Evolutionary conservation across 1,140 invertebrate genomes (phyloP).

Genomic region (Apis dorsata): DNA sequence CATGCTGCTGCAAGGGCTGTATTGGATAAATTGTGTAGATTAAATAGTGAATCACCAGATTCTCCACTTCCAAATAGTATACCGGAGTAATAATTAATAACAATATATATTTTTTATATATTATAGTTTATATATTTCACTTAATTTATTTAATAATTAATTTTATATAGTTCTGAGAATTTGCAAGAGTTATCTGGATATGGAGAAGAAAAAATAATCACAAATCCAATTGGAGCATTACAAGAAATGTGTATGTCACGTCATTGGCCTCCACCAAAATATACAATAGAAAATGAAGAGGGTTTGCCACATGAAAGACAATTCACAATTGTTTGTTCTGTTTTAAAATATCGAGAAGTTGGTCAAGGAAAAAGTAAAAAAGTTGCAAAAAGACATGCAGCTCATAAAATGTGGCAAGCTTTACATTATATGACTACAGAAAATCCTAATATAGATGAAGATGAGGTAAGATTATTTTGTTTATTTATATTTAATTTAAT

Average conservation of each 20-base stretch:
- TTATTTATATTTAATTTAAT: not conserved
- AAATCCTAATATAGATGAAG: conserved; percentile 79
- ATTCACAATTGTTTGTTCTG: conserved; percentile 94
- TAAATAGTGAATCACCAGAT: conserved; percentile 75
- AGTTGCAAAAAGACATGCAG: conserved; percentile 95
- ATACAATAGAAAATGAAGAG: conserved; percentile 93
- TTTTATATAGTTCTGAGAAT: conserved; percentile 70
- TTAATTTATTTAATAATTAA: not conserved
- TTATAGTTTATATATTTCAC: not conserved
- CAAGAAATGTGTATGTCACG: conserved; percentile 98
- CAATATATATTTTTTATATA: not conserved
- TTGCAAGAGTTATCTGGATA: conserved; percentile 74
- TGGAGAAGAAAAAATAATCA: conserved; percentile 85
- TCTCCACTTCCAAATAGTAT: conserved; percentile 74
- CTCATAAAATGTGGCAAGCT: conserved; percentile 94
- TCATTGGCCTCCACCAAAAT: conserved; percentile 95
- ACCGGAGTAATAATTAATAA: conserved; percentile 71
- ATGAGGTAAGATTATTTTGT: conserved; percentile 79
- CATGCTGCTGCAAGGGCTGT: conserved; percentile 95
- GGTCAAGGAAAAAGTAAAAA: conserved; percentile 97
- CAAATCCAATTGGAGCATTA: conserved; percentile 96
- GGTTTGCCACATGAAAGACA: conserved; percentile 95
- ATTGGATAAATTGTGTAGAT: conserved; percentile 85
- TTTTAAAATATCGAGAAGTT: conserved; percentile 90
- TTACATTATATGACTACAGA: conserved; percentile 86